These are phyloP conservation scores for Apaloderma vittatum DNA, from an alignment of 2,113 vertebrate species.

Conservation along the genomic window DNA sequence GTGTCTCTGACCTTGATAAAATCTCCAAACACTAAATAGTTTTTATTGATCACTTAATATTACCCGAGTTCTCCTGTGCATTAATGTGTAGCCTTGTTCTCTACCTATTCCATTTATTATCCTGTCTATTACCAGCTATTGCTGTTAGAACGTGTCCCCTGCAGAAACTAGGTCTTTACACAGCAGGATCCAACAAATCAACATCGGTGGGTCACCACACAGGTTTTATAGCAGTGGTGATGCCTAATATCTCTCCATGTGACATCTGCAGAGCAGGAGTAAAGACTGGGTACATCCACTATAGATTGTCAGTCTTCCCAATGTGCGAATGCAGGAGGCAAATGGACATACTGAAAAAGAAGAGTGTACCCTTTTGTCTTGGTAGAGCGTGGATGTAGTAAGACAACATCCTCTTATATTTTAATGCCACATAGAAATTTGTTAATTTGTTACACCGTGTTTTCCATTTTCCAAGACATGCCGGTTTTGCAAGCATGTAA, in stretches of 20 bases:
- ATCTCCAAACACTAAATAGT: slow-evolving; percentile 71
- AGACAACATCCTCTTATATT: too few relatives aligned
- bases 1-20: slow-evolving; percentile 79
- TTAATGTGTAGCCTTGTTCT: slow-evolving; percentile 75
- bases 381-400: background rate
- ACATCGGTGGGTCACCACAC: slow-evolving; percentile 78
- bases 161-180: slow-evolving; percentile 85
- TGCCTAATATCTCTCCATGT: slow-evolving; percentile 77
- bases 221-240: slow-evolving; percentile 75
- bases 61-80: slow-evolving; percentile 66
- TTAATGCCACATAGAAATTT: background rate
- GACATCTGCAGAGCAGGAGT: slow-evolving; percentile 75
- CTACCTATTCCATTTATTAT: slow-evolving; percentile 79
- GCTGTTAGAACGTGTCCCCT: slow-evolving; percentile 73
- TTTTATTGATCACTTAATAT: slow-evolving; percentile 81
- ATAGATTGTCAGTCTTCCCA: slow-evolving; percentile 47
- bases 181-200: slow-evolving; percentile 81
- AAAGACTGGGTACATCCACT: slow-evolving; percentile 67
- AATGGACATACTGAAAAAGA: background rate
- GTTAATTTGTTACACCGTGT: background rate
- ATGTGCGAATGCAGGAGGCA: background rate
- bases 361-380: background rate
- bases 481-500: background rate
- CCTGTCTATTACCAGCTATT: slow-evolving; percentile 77
- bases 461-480: background rate